These are phyloP conservation scores for Girardinus metallicus DNA, from an alignment of 2,797 vertebrate species.

Conservation along the genomic window DNA sequence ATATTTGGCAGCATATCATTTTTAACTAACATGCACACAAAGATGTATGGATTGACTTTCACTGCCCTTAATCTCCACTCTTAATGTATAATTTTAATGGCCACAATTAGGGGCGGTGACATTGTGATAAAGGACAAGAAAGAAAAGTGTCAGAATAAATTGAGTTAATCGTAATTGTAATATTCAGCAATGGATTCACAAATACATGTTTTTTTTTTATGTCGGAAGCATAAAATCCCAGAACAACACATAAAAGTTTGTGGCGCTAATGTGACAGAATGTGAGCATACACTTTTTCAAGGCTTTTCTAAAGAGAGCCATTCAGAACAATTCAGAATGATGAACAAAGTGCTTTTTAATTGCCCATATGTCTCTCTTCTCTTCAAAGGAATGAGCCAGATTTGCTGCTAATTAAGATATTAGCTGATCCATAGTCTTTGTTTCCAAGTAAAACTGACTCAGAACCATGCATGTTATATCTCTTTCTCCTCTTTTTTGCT, in stretches of 20 bases:
- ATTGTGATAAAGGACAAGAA: not conserved
- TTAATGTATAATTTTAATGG: not conserved
- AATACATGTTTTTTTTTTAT: not conserved
- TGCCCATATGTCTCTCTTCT: constrained; percentile 73
- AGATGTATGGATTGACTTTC: not conserved
- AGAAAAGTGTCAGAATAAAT: not conserved
- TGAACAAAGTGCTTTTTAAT: constrained; percentile 80
- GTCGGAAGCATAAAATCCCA: not conserved
- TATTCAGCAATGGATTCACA: not conserved
- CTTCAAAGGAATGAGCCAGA: constrained; percentile 52
- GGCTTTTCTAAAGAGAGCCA: constrained; percentile 65
- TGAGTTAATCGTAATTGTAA: not conserved
- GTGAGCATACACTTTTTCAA: not conserved
- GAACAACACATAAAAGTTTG: not conserved
- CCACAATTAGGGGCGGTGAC: not conserved
- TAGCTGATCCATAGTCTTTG: constrained; percentile 45
- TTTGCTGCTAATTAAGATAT: constrained; percentile 62
- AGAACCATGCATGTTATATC: constrained; percentile 10
- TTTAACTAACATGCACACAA: not conserved
- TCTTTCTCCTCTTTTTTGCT: constrained; percentile 2
- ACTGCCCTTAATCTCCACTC: not conserved
- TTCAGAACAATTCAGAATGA: constrained; percentile 56
- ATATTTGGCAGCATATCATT: not conserved
- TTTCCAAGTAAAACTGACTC: constrained; percentile 33
- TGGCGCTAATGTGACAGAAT: not conserved